Evolutionary conservation across 2,113 vertebrate genomes (phyloP).

Genomic region (Alligator mississippiensis): DNA sequence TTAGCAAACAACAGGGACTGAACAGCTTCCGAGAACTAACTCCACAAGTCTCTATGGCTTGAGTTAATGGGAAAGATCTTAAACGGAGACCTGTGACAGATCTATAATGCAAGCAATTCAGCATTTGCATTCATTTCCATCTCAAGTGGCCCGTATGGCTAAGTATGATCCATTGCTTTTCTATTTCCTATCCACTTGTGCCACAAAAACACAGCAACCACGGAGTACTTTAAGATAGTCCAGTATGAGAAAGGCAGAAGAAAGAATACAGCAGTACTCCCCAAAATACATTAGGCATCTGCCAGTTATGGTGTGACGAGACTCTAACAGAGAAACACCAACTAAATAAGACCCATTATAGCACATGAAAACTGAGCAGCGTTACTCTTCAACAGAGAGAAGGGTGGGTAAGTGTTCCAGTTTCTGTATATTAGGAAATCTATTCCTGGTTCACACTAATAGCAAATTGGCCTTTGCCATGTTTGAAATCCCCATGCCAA

Average conservation of each 20-base stretch:
- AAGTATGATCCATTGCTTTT: too few relatives aligned
- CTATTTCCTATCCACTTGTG: too few relatives aligned
- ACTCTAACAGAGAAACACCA: background rate
- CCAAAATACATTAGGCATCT: background rate
- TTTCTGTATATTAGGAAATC: background rate
- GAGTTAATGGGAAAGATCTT: background rate
- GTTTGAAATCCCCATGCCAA: constrained; percentile 19
- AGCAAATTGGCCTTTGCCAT: constrained; percentile 61
- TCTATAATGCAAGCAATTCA: background rate
- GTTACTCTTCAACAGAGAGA: background rate
- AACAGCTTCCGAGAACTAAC: background rate
- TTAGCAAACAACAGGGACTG: background rate
- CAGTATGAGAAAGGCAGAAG: background rate
- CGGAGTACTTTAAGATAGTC: background rate
- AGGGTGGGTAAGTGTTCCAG: background rate
- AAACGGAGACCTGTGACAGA: background rate
- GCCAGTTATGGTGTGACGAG: background rate
- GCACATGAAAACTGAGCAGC: background rate
- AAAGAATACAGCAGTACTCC: background rate
- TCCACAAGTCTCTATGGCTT: background rate
- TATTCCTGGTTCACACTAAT: constrained; percentile 12
- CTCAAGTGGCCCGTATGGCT: too few relatives aligned
- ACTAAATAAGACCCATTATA: background rate
- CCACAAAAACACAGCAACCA: background rate
- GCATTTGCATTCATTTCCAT: too few relatives aligned